Evolutionary conservation across 1,140 invertebrate genomes (phyloP), one percentile per base, ranked within the genome.

Genomic region (Chironomus striatipennis): DNA sequence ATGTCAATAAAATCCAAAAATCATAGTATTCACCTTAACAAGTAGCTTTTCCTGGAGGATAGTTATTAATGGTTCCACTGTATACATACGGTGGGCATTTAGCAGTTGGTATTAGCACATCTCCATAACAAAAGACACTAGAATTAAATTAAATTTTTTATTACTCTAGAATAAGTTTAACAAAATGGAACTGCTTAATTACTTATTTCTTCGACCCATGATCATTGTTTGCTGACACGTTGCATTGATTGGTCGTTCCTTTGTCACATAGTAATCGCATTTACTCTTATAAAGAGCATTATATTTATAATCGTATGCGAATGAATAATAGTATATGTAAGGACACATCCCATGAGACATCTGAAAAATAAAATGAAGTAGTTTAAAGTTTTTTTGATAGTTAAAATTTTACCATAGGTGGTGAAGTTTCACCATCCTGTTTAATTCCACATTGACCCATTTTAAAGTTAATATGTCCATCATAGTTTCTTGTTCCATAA

Each of bases 291-390:
- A 57, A 2, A 12, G 1, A 4, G 9, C 1, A 57, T 57, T 57
- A n/a, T 10, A n/a, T 1, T 1, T 57, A 7, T 57, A 82, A 0
- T 80, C 79, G 76, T 79, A 79, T 72, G 81, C 79, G 21, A 82
- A 82, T 0, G 80, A 76, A 73, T 79, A 80, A 3, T 80, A 80
- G 73, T 82, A 82, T 1, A 82, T 80, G 21, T 79, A 77, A 7
- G 79, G 77, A 74, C 81, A 82, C 4, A 82, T 75, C 2, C 81
- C 81, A 75, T 82, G 81, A 17, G 80, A 82, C 0, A 80, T 5
- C 24, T 34, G 24, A n/a, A n/a, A n/a, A n/a, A n/a, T n/a, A n/a
- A n/a, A n/a, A n/a, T n/a, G n/a, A n/a, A n/a, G n/a, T n/a, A n/a
- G n/a, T n/a, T n/a, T n/a, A n/a, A n/a, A n/a, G n/a, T n/a, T n/a